Conservation (phyloP, 1,140 invertebrate species). For the Listronotus oregonensis region DNA sequence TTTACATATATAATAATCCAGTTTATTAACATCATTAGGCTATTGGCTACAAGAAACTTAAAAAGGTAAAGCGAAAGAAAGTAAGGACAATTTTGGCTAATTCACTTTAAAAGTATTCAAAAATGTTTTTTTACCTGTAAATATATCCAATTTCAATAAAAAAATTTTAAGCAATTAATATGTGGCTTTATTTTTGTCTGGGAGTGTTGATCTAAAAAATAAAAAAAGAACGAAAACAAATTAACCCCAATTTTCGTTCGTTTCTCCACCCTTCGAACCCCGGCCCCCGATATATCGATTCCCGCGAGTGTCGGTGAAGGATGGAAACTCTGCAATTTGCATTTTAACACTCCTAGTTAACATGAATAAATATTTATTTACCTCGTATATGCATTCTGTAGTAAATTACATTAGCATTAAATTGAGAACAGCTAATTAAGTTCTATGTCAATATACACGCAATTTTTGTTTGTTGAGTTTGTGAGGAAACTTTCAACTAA, state of each 20-base stretch:
- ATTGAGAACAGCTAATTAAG: slow-evolving; percentile 31
- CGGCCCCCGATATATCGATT: slow-evolving; percentile 33
- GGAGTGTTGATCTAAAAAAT: slow-evolving; percentile 12
- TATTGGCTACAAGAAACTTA: too few species aligned
- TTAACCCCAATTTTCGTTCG: slow-evolving; percentile 37
- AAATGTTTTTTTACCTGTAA: too few species aligned
- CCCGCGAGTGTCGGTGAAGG: slow-evolving; percentile 36
- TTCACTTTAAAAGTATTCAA: too few species aligned
- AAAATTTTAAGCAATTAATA: too few species aligned
- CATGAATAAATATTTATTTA: slow-evolving; percentile 46
- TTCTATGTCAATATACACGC: not conserved
- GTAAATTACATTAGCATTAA: slow-evolving; percentile 41
- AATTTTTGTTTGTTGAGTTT: slow-evolving; percentile 4
- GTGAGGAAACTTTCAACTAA: too few species aligned
- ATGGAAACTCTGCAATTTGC: slow-evolving; percentile 44
- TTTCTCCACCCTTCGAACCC: slow-evolving; percentile 4
- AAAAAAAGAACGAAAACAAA: slow-evolving; percentile 31
- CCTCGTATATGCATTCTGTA: slow-evolving; percentile 42
- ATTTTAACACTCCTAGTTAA: slow-evolving; percentile 44
- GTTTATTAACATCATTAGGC: too few species aligned
- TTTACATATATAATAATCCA: too few species aligned
- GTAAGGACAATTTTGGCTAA: too few species aligned
- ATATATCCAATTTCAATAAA: too few species aligned
- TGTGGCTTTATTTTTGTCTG: too few species aligned
- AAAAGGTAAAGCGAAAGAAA: too few species aligned